phyloP scores from a whole-genome alignment of 1,140 invertebrate genomes.

The Daktulosphaira vitifoliae region DNA sequence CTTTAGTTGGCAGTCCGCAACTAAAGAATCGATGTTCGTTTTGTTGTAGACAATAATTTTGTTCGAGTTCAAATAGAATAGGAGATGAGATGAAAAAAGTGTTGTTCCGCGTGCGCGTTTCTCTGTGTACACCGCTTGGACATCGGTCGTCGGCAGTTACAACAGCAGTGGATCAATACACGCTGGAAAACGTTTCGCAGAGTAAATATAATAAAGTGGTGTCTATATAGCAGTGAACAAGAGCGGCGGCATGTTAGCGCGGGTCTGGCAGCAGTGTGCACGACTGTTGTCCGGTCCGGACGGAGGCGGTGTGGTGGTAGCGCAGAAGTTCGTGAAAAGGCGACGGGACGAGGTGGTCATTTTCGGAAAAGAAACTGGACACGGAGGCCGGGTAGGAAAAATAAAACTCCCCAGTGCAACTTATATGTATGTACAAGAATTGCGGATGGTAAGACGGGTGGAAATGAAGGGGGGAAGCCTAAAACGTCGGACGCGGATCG shows the following conservation, averaged over 20 bases:
- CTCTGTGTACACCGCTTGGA: no score
- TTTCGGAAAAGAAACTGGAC: not conserved
- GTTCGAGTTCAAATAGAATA: no score
- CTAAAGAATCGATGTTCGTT: no score
- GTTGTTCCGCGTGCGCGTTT: no score
- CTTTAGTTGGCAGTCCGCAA: no score
- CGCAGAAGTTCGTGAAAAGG: not conserved
- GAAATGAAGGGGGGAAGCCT: not conserved
- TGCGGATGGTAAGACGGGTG: not conserved
- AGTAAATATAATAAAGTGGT: conserved; percentile 28
- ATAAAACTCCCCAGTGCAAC: no score
- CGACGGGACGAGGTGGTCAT: no score
- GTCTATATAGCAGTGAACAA: not conserved
- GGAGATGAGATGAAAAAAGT: no score
- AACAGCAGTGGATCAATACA: conserved; percentile 15
- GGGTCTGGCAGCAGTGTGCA: not conserved
- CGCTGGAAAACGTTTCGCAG: not conserved
- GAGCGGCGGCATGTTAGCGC: not conserved
- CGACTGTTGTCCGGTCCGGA: not conserved
- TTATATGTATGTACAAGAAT: no score
- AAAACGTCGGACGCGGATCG: no score
- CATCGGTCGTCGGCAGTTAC: not conserved
- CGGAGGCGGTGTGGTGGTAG: not conserved
- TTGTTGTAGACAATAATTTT: no score
- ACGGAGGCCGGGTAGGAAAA: no score